These are phyloP conservation scores for Argyra leucocephala DNA, from an alignment of 2,888 invertebrate genomes.

Conservation along the genomic window DNA sequence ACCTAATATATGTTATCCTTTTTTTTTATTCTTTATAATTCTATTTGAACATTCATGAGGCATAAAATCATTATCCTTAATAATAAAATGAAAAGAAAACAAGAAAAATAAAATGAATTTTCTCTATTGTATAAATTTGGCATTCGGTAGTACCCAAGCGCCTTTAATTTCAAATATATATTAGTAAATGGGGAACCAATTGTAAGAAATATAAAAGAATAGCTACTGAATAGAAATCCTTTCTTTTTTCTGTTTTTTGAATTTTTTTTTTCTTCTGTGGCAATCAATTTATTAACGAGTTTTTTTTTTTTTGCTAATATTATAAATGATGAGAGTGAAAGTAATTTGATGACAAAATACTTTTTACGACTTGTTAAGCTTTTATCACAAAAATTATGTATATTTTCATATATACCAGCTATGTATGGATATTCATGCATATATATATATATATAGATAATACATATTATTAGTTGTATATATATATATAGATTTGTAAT, in stretches of 20 bases:
- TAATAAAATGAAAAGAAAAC: too few relatives aligned
- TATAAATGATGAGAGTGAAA: not conserved
- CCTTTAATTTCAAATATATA: too few relatives aligned
- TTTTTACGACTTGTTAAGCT: constrained; percentile 6
- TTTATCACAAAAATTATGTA: constrained; percentile 5
- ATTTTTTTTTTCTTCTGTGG: not conserved
- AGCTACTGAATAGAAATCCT: not conserved
- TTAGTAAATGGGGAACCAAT: not conserved
- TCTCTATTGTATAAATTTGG: too few relatives aligned
- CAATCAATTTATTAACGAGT: not conserved
- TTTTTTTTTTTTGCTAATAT: not conserved
- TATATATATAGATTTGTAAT: not conserved
- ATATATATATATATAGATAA: not conserved
- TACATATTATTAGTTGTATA: too few relatives aligned
- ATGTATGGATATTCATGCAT: not conserved
- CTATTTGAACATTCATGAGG: too few relatives aligned
- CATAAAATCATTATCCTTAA: too few relatives aligned
- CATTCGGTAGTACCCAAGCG: too few relatives aligned
- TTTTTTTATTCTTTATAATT: too few relatives aligned
- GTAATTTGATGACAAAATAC: constrained; percentile 6
- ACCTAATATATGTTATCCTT: too few relatives aligned
- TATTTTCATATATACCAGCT: too few relatives aligned
- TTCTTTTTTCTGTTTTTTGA: not conserved
- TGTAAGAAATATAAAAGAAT: not conserved
- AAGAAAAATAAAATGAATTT: too few relatives aligned